Evolutionary conservation across 2,113 vertebrate species (phyloP), one percentile per base, ranked within the genome.

Genomic region (Hydropotes inermis): DNA sequence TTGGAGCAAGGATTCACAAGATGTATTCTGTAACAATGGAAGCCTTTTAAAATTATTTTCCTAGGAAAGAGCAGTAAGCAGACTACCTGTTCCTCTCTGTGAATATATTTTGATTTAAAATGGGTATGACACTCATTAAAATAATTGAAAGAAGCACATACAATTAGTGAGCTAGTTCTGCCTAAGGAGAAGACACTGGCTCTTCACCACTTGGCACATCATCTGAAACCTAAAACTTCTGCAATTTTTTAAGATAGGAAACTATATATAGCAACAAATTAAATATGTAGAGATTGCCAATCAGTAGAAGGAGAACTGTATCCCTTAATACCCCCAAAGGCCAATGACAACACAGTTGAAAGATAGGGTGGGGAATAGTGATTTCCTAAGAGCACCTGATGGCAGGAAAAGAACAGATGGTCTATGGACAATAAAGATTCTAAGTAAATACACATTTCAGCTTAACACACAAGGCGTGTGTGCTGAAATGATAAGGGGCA

Each of bases 401-500:
- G 19, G 23, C 45, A 39, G 78, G 70, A n/a, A 74, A 82, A 57
- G 36, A 64, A 58, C 96, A 95, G 94, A 84, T 58, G 64, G 61
- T 60, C 87, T 47, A 3, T 8, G 27, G 93, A 92, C 74, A 57
- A 70, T 60, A 45, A 88, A 60, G 81, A 67, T 7, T 52, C 70
- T 19, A 87, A 81, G 60, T 14, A 94, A 84, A 96, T 25, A 57
- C 5, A 52, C 1, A 3, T 43, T 79, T 79, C n/a, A 21, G 67
- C 55, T 13, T 47, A 39, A 84, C 89, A 97, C 33, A 17, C 9
- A 90, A 87, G 33, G 87, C 87, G 50, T 27, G 13, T 45, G 81
- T 79, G 23, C 1, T 27, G 76, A 96, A 97, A 97, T 52, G 87
- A 96, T 67, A 96, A 97, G 93, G 16, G 58, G 92, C 23, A 84